Evolutionary conservation across 2,888 invertebrate genomes (phyloP).

Genomic region (Mimachlamys varia): DNA sequence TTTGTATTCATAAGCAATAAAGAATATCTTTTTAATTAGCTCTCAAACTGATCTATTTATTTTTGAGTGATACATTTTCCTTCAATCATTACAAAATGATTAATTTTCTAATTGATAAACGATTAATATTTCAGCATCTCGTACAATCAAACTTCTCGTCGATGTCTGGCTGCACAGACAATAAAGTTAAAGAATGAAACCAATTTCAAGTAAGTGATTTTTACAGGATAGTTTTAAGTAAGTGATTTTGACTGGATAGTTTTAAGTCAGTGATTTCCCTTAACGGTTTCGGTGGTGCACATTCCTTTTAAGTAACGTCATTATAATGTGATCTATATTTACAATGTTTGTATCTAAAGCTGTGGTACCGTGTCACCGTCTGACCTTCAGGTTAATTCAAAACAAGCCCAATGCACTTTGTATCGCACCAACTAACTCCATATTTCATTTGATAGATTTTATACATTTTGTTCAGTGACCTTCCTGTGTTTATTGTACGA

Average conservation of each 20-base stretch:
- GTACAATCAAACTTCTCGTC: too few species aligned
- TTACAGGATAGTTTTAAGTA: too few species aligned
- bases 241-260: neutral
- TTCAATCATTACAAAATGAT: too few species aligned
- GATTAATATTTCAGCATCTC: too few species aligned
- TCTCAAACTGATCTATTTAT: too few species aligned
- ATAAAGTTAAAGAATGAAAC: too few species aligned
- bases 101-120: too few species aligned
- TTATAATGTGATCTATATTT: too few species aligned
- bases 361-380: neutral
- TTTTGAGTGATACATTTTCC: too few species aligned
- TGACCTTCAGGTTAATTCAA: neutral
- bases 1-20: too few species aligned
- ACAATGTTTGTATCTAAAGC: neutral
- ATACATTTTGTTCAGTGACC: neutral
- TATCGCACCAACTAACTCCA: neutral
- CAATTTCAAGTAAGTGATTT: too few species aligned
- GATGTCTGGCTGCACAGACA: neutral
- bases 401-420: neutral
- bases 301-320: neutral
- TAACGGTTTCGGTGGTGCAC: neutral
- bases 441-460: neutral
- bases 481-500: neutral
- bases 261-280: neutral
- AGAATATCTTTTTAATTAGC: too few species aligned